phyloP scores from a whole-genome alignment of 2,113 vertebrate genomes.

The Protobothrops mucrosquamatus region DNA sequence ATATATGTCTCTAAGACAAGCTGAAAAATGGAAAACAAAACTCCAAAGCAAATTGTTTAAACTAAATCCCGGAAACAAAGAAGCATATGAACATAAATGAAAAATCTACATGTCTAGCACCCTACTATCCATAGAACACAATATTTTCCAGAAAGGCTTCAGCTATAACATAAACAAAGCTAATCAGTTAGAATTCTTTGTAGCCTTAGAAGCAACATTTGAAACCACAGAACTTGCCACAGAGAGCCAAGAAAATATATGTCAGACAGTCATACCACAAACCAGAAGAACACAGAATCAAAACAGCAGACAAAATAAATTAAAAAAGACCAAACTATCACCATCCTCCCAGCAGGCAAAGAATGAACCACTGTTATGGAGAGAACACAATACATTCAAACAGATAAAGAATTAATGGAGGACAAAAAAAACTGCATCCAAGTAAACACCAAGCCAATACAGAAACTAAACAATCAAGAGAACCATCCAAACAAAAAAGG shows the following conservation, averaged over 20 bases:
- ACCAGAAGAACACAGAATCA: neutral
- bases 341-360: neutral
- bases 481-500: neutral
- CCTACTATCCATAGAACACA: neutral
- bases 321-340: neutral
- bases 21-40: neutral
- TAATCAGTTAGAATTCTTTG: neutral
- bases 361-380: neutral
- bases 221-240: neutral
- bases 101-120: neutral
- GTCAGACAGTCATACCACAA: neutral
- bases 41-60: neutral
- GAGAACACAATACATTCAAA: neutral
- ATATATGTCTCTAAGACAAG: neutral
- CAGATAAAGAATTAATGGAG: neutral
- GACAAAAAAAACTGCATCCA: neutral
- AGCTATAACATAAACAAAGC: neutral
- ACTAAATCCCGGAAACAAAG: neutral
- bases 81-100: neutral
- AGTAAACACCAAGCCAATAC: neutral
- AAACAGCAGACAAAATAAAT: neutral
- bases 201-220: neutral
- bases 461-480: neutral
- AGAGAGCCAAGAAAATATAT: neutral
- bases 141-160: neutral